phyloP scores from a whole-genome alignment of 2,113 vertebrate species.

The Oenanthe oenanthe region DNA sequence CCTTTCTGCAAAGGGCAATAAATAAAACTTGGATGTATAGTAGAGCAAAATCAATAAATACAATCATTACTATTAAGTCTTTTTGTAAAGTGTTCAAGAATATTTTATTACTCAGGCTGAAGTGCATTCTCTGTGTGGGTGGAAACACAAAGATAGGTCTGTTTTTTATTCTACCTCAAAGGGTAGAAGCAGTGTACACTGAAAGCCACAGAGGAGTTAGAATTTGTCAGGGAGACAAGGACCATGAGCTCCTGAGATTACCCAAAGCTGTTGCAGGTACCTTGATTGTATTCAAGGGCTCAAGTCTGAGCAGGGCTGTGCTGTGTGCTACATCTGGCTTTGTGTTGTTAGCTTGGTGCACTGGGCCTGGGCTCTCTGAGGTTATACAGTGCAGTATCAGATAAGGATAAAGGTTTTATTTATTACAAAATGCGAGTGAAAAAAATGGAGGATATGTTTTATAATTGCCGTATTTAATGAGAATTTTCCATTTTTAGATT shows the following conservation, averaged over 20 bases:
- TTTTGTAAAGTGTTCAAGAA: not conserved
- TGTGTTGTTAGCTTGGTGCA: not conserved
- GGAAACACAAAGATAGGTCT: not conserved
- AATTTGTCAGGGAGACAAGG: not conserved
- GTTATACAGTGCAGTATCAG: not conserved
- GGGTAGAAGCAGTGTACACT: not conserved
- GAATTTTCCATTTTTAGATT: conserved; percentile 41
- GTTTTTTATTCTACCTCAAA: not conserved
- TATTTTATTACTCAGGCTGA: not conserved
- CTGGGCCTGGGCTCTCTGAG: not conserved
- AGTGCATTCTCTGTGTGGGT: not conserved
- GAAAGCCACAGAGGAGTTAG: not conserved
- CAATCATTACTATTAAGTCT: not conserved
- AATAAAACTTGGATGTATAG: not conserved
- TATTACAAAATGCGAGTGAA: not conserved
- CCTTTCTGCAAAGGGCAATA: not conserved
- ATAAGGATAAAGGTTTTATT: not conserved
- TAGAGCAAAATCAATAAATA: not conserved
- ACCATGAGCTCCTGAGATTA: not conserved
- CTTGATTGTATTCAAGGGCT: not conserved
- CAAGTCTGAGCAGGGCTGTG: accelerated
- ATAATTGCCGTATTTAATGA: not conserved
- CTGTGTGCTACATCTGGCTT: not conserved
- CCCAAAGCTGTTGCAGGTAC: not conserved
- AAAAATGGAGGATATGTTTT: not conserved